These are phyloP conservation scores for Protobothrops mucrosquamatus DNA, from an alignment of 2,113 vertebrate species.

Conservation along the genomic window DNA sequence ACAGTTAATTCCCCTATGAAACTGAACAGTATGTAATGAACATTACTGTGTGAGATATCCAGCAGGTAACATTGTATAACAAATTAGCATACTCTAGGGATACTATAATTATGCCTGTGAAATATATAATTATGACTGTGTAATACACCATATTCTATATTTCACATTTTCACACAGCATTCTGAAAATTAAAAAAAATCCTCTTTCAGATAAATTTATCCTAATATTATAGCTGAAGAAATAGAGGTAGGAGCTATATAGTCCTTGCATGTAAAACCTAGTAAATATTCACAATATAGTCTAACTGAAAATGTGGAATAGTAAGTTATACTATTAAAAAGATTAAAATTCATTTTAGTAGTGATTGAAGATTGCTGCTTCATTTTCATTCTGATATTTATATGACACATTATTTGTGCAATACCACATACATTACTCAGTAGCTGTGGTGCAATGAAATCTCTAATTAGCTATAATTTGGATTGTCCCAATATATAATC, in stretches of 20 bases:
- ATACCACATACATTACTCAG: not conserved
- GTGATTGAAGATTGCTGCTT: not conserved
- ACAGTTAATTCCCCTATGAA: not conserved
- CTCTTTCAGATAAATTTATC: not conserved
- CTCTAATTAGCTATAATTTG: not conserved
- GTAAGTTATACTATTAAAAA: not conserved
- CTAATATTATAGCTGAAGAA: conserved; percentile 9
- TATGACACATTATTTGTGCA: not conserved
- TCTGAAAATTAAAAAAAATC: not conserved
- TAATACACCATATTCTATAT: conserved; percentile 9
- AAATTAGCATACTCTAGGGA: conserved; percentile 7
- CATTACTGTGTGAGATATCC: fast-evolving
- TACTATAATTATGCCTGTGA: not conserved
- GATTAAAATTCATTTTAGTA: not conserved
- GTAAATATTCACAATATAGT: not conserved
- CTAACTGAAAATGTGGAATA: not conserved
- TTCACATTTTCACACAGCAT: conserved; percentile 9
- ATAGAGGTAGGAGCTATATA: conserved; percentile 40
- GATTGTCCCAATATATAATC: not conserved
- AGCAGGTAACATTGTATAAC: conserved; percentile 28
- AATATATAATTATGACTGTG: conserved; percentile 1
- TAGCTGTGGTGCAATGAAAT: not conserved
- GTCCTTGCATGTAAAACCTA: conserved; percentile 41
- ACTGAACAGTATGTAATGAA: not conserved
- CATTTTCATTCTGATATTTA: not conserved